Base-by-base conservation (phyloP, 2,113 vertebrate genomes). In the Mustela nigripes region DNA sequence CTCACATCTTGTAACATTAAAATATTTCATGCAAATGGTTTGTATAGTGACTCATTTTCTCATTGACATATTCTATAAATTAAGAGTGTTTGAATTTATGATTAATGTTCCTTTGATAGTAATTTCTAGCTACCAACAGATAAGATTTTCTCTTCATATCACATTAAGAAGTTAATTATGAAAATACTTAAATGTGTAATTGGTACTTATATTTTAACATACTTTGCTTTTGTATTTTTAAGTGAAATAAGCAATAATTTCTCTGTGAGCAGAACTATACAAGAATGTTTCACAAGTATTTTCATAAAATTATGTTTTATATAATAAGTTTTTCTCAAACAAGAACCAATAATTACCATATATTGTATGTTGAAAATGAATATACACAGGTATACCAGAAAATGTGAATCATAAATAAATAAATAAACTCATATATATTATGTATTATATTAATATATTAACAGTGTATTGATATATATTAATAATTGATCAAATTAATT, bases 221-320 rank as follows among this genome's bases (percentile, higher is more conserved):
- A 83, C 19, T 90, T 60, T 83, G 42, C 39, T 91, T 90, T 91
- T 90, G 53, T 88, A 80, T 62, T 81, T 97, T 89, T 56, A 95
- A 95, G 48, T 58, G 24, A 63, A 93, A 84, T 85, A 79, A 73
- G 10, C 14, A 89, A n/a, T 33, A 50, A 53, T 81, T 93, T 76
- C 19, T 91, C 53, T 71, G 36, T 48, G 14, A 56, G 69, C 15
- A 80, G 24, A 96, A 58, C 1, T 85, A 76, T 42, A 53, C 5
- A 22, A 28, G 21, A 73, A 48, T 89, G 15, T 86, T 89, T 94
- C 33, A 96, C 21, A 71, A 78, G 80, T 95, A n/a, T 58, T 85
- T 84, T 89, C n/a, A 63, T 84, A 88, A 76, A 60, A 33, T n/a
- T 76, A 2, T 56, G 24, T 80, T 92, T 92, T 60, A n/a, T 50